Base-by-base conservation (phyloP, 2,797 vertebrate species). In the Gallinago stenura region DNA sequence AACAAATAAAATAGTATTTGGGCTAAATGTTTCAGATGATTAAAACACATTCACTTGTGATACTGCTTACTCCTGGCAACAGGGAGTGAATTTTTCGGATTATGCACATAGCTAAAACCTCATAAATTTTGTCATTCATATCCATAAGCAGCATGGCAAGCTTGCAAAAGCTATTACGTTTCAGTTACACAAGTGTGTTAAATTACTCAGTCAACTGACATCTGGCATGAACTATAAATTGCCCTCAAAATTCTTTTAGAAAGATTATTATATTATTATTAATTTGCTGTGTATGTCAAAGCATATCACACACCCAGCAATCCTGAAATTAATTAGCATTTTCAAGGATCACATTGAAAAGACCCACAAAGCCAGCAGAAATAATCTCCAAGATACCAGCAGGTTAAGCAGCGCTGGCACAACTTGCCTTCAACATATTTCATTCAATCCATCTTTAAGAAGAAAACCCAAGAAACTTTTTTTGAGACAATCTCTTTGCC, bases 251-350 rank as follows among this genome's bases (percentile, higher is more conserved):
- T 90, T 96, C 81, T 93, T 95, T 92, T 86, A 57, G 92, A 96
- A 93, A 94, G 84, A 96, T 94, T 93, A 94, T 97, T 94, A 92
- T 95, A 90, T 95, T 96, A 94, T 94, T 96, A 96, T 95, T 96
- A 96, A 96, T 96, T 96, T 95, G 54, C 84, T 94, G 76, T 79
- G 80, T 97, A 92, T 87, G 91, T 93, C 91, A 94, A 93, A 94
- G 87, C 89, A 73, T 87, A 96, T 93, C 92, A 90, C 93, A 95
- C 46, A 94, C 87, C 61, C 28, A 89, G 94, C 89, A 95, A 87
- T 89, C 79, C 84, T 86, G 91, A 92, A 97, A 95, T 94, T 94
- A 93, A 93, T 94, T 93, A 95, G 87, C 89, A 95, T 93, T 91
- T 93, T 87, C 83, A 95, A 93, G 82, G 76, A 95, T 95, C 89